These are phyloP conservation scores for Hyphantria cunea DNA, from an alignment of 1,140 invertebrate species.

Conservation along the genomic window DNA sequence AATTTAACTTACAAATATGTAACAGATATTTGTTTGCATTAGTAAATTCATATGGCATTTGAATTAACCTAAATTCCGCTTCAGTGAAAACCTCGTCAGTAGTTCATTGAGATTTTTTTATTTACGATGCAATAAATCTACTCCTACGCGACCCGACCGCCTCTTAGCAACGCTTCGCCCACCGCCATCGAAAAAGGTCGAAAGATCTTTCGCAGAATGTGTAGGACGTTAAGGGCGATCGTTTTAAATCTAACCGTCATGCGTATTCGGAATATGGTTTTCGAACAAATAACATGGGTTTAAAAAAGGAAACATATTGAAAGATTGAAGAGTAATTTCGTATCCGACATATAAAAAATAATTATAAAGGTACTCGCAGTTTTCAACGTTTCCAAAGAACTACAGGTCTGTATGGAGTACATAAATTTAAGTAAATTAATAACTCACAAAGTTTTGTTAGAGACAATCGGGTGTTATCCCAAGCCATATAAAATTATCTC, in stretches of 20 bases:
- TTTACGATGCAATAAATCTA: conserved; percentile 56
- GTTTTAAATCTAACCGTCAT: neutral
- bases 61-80: conserved; percentile 25
- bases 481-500: conserved; percentile 6
- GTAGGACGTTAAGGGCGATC: neutral
- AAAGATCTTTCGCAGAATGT: conserved; percentile 2
- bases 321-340: conserved; percentile 39
- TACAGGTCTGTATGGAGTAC: too few species aligned
- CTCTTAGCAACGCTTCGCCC: conserved; percentile 41
- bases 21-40: too few species aligned
- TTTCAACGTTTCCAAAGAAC: conserved; percentile 33
- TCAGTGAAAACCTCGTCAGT: conserved; percentile 44
- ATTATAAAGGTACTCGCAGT: conserved; percentile 39
- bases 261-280: neutral
- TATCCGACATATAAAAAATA: conserved; percentile 50
- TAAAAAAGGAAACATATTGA: conserved; percentile 33
- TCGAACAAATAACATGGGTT: conserved; percentile 16
- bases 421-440: conserved; percentile 42
- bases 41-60: too few species aligned
- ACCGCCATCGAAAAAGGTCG: conserved; percentile 46
- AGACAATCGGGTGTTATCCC: conserved; percentile 36
- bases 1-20: too few species aligned
- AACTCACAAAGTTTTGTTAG: conserved; percentile 32
- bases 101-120: conserved; percentile 53
- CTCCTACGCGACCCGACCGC: conserved; percentile 45